Conservation (phyloP, 2,888 invertebrate species). For the Trichacis sp. region DNA sequence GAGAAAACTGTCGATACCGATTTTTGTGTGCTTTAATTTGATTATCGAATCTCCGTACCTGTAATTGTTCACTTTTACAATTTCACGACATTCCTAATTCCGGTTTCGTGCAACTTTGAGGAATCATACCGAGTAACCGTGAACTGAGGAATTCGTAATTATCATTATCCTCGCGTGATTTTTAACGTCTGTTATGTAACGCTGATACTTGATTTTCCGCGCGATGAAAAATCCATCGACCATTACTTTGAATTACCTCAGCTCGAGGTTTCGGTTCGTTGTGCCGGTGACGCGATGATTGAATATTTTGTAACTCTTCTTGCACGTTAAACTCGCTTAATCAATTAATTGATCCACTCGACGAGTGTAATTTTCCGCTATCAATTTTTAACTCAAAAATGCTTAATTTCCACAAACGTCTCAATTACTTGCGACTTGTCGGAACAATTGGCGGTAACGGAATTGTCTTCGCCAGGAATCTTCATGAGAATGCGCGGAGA, state of each 20-base stretch:
- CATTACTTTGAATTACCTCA: conserved; percentile 22
- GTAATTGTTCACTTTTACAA: no score
- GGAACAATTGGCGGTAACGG: conserved; percentile 9
- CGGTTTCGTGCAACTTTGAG: neutral
- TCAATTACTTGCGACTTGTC: no score
- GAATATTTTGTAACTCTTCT: neutral
- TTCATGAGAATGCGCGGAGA: no score
- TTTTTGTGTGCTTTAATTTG: no score
- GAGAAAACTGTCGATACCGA: no score
- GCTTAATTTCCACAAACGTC: no score
- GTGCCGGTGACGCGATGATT: neutral
- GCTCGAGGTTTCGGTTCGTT: conserved; percentile 2
- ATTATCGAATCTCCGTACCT: no score
- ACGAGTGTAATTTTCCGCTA: no score
- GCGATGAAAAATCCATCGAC: conserved; percentile 29
- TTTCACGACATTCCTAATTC: no score
- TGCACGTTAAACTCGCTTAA: neutral
- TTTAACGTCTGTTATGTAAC: conserved; percentile 25
- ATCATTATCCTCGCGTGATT: neutral
- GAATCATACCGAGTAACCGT: neutral
- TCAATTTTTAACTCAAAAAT: neutral
- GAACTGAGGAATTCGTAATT: neutral
- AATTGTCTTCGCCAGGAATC: conserved; percentile 11
- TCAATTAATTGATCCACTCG: neutral
- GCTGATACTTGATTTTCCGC: conserved; percentile 15